phyloP scores from a whole-genome alignment of 1,140 invertebrate genomes.

The Araneus ventricosus region DNA sequence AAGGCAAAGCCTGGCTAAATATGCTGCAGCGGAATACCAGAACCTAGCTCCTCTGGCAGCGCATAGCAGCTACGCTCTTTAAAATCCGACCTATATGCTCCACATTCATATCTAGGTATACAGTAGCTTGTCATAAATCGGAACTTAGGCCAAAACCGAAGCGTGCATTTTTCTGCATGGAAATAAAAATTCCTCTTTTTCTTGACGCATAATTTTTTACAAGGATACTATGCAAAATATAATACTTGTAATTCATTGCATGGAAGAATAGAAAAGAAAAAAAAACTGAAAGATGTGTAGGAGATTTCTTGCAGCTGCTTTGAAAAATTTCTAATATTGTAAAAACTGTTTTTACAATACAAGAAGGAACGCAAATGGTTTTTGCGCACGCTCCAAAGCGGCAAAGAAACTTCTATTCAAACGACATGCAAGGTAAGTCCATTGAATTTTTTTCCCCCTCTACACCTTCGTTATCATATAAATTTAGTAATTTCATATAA shows the following conservation, averaged over 20 bases:
- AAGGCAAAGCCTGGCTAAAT: slow-evolving; percentile 39
- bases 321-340: neutral
- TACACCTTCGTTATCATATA: neutral
- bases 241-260: neutral
- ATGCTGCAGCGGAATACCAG: slow-evolving; percentile 56
- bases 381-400: slow-evolving; percentile 53
- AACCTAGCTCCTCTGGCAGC: slow-evolving; percentile 9
- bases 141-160: neutral
- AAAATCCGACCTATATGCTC: neutral
- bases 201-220: neutral
- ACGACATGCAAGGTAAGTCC: slow-evolving; percentile 48
- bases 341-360: slow-evolving; percentile 29
- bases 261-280: neutral
- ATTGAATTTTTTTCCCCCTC: neutral
- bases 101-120: neutral
- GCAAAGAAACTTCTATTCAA: slow-evolving; percentile 53
- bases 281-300: neutral
- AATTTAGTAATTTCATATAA: neutral
- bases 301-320: neutral
- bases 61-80: neutral
- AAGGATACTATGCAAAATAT: neutral
- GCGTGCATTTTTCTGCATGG: neutral
- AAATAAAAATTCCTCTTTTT: slow-evolving; percentile 10
- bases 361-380: slow-evolving; percentile 29
- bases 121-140: neutral